A percentile compares a stretch with the other conserved stretches of the same genome.
phyloP scores from a whole-genome alignment of 2,797 vertebrate species.

The Cirrhinus mrigala region DNA sequence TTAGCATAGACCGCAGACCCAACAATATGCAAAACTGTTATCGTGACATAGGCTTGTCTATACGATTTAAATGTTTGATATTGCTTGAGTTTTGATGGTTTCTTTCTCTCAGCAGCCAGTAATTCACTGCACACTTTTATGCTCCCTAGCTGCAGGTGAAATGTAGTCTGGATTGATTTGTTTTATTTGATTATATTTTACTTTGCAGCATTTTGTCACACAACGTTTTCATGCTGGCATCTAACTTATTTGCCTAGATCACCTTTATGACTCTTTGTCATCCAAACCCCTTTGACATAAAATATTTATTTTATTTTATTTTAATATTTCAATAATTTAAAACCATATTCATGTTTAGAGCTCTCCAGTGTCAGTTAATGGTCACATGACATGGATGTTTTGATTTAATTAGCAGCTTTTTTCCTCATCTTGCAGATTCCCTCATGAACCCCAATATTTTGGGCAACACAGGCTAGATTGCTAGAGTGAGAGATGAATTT shows the following conservation, averaged over 20 bases:
- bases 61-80: neutral
- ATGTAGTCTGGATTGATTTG: neutral
- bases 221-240: neutral
- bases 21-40: neutral
- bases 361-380: neutral
- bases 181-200: neutral
- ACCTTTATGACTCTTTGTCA: neutral
- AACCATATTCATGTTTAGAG: neutral
- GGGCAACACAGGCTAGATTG: neutral
- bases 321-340: neutral
- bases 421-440: neutral
- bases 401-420: neutral
- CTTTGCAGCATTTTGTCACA: neutral
- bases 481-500: neutral
- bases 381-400: neutral
- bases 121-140: neutral
- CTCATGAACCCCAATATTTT: neutral
- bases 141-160: neutral
- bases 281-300: neutral
- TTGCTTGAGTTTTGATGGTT: neutral
- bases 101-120: neutral
- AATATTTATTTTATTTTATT: neutral
- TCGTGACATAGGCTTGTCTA: neutral
- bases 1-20: neutral
- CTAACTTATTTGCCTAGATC: neutral